These are phyloP conservation scores for Strix aluco DNA, from an alignment of 2,113 vertebrate genomes.

Conservation along the genomic window DNA sequence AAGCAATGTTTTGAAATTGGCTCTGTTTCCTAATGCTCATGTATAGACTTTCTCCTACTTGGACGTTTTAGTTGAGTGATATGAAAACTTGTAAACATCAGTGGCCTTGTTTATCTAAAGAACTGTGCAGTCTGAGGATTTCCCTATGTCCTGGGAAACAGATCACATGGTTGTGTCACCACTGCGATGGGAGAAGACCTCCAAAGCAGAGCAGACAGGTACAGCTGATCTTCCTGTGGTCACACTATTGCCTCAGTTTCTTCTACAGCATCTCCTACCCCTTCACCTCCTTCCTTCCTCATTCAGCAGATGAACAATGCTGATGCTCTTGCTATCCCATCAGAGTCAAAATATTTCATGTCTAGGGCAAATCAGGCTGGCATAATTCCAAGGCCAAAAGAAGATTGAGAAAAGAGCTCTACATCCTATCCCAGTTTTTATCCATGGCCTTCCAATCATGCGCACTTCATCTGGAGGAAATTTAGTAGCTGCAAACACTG, in stretches of 20 bases:
- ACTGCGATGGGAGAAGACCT: neutral
- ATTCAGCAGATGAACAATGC: neutral
- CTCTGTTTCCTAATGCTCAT: neutral
- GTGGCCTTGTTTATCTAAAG: neutral
- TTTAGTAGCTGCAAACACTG: neutral
- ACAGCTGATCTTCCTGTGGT: neutral
- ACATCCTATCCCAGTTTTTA: neutral
- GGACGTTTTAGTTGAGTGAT: neutral
- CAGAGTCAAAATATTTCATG: neutral
- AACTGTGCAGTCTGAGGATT: neutral
- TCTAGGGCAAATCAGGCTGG: neutral
- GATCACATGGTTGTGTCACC: neutral
- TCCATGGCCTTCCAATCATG: neutral
- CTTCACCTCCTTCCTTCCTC: neutral
- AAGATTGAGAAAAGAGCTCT: neutral
- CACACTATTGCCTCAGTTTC: neutral
- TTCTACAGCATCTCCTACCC: neutral
- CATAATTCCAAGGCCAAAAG: neutral
- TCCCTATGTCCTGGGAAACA: neutral
- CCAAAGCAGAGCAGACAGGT: neutral
- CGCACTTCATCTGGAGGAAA: neutral
- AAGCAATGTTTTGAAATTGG: neutral
- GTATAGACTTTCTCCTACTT: neutral
- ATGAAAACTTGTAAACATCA: neutral
- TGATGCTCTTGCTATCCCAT: neutral